A percentile compares a stretch with the other conserved stretches of the same genome.
These are phyloP conservation scores for Mechanitis messenoides DNA, from an alignment of 2,888 invertebrate genomes.

Conservation along the genomic window DNA sequence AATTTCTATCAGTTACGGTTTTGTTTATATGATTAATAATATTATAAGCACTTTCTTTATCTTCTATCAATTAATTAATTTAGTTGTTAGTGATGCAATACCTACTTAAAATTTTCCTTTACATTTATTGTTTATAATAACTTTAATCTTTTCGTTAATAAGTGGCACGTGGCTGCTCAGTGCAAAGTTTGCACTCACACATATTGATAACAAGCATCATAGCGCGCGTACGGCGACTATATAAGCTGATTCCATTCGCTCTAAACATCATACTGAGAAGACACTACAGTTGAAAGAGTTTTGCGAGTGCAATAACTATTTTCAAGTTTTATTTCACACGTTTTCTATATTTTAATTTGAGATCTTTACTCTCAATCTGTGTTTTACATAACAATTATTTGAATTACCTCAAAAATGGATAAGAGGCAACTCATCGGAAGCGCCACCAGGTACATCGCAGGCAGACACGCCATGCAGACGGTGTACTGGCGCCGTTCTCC, in stretches of 20 bases:
- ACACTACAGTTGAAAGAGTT: constrained; percentile 4
- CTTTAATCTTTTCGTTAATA: constrained; percentile 30
- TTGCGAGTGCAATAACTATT: too few species aligned
- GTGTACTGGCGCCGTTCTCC: constrained; percentile 83
- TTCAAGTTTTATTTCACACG: too few species aligned
- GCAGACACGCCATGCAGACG: constrained; percentile 84
- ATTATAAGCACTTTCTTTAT: too few species aligned
- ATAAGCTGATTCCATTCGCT: constrained; percentile 27
- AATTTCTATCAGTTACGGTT: too few species aligned
- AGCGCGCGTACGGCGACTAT: constrained; percentile 35
- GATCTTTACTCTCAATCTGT: constrained; percentile 4
- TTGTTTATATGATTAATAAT: too few species aligned
- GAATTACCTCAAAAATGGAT: constrained; percentile 45
- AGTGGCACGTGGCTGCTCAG: constrained; percentile 50
- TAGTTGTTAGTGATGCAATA: too few species aligned
- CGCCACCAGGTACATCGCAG: constrained; percentile 83
- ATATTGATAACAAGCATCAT: constrained; percentile 33
- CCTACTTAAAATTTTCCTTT: too few species aligned
- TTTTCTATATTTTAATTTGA: constrained; percentile 13
- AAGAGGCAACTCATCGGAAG: constrained; percentile 80
- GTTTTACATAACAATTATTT: neutral
- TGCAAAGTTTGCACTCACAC: constrained; percentile 54
- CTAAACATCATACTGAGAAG: constrained; percentile 17
- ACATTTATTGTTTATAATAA: too few species aligned
- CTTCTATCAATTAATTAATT: neutral